These are phyloP conservation scores for Aphaenogaster rudis DNA, from an alignment of 1,140 invertebrate species.

Conservation along the genomic window DNA sequence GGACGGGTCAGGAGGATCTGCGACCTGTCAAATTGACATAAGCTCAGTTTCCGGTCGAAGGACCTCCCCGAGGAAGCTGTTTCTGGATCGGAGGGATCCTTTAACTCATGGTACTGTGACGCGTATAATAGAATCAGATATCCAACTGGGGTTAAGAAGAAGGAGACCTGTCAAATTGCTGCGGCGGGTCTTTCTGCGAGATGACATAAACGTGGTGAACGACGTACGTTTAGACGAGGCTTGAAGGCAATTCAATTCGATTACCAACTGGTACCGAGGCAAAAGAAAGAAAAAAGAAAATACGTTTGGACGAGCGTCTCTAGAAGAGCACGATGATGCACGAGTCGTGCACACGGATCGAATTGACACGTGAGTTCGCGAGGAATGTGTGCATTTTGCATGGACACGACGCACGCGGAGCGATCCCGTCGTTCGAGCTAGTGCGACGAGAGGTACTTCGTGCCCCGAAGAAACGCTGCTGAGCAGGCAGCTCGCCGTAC, in stretches of 20 bases:
- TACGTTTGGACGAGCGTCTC: not conserved
- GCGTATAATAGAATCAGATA: no score
- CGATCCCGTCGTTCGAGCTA: not conserved
- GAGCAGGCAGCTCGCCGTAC: not conserved
- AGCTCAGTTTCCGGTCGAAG: no score
- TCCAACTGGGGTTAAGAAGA: no score
- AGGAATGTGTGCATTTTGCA: not conserved
- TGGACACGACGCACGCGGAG: not conserved
- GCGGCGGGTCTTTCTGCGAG: not conserved
- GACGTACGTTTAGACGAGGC: not conserved
- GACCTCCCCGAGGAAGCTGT: no score
- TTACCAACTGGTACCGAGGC: no score
- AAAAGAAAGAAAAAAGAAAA: no score
- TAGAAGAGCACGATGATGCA: constrained; percentile 27
- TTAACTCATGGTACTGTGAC: no score
- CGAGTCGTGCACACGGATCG: not conserved
- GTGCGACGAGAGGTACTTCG: not conserved
- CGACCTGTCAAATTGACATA: not conserved
- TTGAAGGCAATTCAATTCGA: no score
- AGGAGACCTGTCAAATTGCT: not conserved
- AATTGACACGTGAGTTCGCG: not conserved
- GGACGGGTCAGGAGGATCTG: no score
- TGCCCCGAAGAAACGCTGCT: not conserved
- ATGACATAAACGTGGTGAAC: not conserved
- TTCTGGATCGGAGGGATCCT: no score